These are phyloP conservation scores for Gallinago jamesoni DNA, from an alignment of 2,113 vertebrate genomes.

Conservation along the genomic window DNA sequence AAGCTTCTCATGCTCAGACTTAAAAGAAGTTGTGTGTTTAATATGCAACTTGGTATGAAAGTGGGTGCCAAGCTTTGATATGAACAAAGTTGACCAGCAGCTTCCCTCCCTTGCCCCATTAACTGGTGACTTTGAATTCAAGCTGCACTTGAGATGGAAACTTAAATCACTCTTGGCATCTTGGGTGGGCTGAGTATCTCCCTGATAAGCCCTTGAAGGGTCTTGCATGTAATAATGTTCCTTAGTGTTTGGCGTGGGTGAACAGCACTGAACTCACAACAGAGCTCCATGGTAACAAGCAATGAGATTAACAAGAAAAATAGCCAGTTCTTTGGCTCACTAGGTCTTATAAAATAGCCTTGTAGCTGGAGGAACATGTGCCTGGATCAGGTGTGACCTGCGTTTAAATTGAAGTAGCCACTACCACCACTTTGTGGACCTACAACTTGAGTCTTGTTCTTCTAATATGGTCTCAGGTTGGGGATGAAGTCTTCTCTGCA, in stretches of 20 bases:
- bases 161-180: background rate
- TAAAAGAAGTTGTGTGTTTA: background rate
- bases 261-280: background rate
- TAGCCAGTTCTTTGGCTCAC: background rate
- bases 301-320: conserved; percentile 8
- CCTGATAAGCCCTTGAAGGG: background rate
- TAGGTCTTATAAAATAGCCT: background rate
- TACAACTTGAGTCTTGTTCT: background rate
- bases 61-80: background rate
- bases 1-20: background rate
- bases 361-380: background rate
- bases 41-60: background rate
- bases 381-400: background rate
- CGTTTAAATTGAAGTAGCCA: background rate
- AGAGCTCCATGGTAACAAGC: conserved; percentile 61
- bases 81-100: background rate
- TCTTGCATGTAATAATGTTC: background rate
- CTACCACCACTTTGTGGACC: background rate
- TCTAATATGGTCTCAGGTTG: background rate
- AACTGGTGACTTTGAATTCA: background rate
- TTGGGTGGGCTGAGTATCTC: background rate
- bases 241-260: background rate
- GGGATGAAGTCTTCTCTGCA: background rate
- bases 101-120: background rate
- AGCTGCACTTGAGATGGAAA: fast-evolving